Evolutionary conservation across 2,113 vertebrate genomes (phyloP), one percentile per base, ranked within the genome.

Genomic region (Sphyrna mokarran): DNA sequence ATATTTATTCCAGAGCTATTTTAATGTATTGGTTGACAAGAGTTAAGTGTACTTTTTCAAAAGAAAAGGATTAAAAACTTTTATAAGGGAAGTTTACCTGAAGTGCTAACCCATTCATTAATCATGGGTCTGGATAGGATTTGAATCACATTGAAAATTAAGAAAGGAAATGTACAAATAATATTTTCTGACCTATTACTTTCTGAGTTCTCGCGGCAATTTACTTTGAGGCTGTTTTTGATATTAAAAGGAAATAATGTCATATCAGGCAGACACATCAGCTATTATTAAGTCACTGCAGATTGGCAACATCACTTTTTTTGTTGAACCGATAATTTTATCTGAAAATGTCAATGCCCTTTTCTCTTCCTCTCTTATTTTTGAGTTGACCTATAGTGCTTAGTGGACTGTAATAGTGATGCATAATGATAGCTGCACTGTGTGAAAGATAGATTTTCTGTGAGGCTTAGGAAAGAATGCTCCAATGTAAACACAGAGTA

Each of bases 321-420:
- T 83, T 95, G 43, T 95, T 95, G 29, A 72, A 43, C 43, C 26
- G 40, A 70, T 95, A 95, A 95, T 72, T 95, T 70, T 72, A 43
- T 72, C 68, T 95, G 94, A 72, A 72, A 95, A 95, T 43, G 68
- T 95, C 94, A 95, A 18, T 95, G 94, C 94, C 69, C n/a, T 95
- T 72, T 76, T 95, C 33, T 66, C 11, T 54, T 70, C 40, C n/a
- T 40, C 43, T 68, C 61, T 66, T 13, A 93, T 93, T 90, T 90
- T 72, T 95, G 94, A 95, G 94, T 95, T 95, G 94, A 95, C 94
- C 94, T 95, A 72, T 70, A 26, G 66, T 72, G 69, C 43, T 76
- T 95, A 54, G 68, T 95, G 94, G 94, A 70, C 68, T 95, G 69
- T 95, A 29, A 54, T 95, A 95, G 22, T 76, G 69, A 76, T 72